A percentile compares a stretch with the other conserved stretches of the same genome.
phyloP scores from a whole-genome alignment of 1,140 invertebrate genomes.

The Proales similis region DNA sequence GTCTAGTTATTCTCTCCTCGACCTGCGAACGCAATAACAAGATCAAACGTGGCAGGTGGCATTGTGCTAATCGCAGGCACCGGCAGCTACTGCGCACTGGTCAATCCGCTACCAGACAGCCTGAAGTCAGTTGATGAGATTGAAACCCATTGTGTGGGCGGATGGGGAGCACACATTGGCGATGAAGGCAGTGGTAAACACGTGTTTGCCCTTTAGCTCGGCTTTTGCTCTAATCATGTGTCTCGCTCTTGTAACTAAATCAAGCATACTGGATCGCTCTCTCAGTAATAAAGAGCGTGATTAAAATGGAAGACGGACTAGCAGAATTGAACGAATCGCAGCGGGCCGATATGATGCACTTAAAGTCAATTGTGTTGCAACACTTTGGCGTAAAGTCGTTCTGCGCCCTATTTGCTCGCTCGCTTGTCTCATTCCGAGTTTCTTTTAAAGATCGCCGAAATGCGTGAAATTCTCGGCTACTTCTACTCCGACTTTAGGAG shows the following conservation, averaged over 20 bases:
- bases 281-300: slow-evolving; percentile 65
- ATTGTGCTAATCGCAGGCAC: slow-evolving; percentile 89
- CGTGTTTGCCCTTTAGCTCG: too few relatives aligned
- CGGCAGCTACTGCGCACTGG: slow-evolving; percentile 71
- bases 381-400: slow-evolving; percentile 22
- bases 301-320: slow-evolving; percentile 12
- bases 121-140: slow-evolving; percentile 14
- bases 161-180: slow-evolving; percentile 87
- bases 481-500: slow-evolving; percentile 17
- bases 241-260: too few relatives aligned
- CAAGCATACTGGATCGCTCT: slow-evolving; percentile 73
- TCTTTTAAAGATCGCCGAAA: slow-evolving; percentile 10
- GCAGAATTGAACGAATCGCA: background rate
- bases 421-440: background rate
- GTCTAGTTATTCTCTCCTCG: background rate
- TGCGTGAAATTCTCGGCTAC: slow-evolving; percentile 25
- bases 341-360: background rate
- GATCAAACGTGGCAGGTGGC: slow-evolving; percentile 59
- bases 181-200: slow-evolving; percentile 64
- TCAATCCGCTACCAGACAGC: slow-evolving; percentile 59
- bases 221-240: too few relatives aligned
- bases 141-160: slow-evolving; percentile 57
- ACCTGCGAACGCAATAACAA: background rate
- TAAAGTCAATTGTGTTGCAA: slow-evolving; percentile 6
- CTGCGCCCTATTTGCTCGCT: background rate